phyloP scores from a whole-genome alignment of 92 coral and sea anemone species.

The Palythoa caribaeorum region DNA sequence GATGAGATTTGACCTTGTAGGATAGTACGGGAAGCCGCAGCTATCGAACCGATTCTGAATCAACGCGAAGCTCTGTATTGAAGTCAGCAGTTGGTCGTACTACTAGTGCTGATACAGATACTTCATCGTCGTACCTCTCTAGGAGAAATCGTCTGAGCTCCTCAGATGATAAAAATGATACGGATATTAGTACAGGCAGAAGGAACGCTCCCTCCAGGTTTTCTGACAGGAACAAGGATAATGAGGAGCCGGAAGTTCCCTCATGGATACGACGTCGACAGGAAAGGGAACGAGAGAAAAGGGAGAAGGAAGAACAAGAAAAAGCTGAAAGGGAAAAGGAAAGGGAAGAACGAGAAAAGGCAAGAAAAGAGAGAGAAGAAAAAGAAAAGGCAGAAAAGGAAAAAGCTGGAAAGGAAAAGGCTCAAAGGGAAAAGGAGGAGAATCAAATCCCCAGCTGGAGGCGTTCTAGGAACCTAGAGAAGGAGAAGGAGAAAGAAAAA shows the following conservation, averaged over 20 bases:
- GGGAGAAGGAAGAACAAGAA: constrained; percentile 62
- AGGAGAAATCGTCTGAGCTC: constrained; percentile 41
- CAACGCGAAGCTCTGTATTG: neutral
- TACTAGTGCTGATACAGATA: neutral
- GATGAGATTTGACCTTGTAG: neutral
- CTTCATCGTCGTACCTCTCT: constrained; percentile 19
- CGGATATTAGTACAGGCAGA: constrained; percentile 60
- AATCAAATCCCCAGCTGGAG: constrained; percentile 42
- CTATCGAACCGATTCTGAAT: constrained; percentile 17
- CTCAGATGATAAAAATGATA: constrained; percentile 65
- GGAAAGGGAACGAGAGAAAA: constrained; percentile 86
- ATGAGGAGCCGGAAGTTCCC: constrained; percentile 80
- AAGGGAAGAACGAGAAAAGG: constrained; percentile 66
- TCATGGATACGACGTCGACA: constrained; percentile 79
- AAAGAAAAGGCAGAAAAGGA: constrained; percentile 48
- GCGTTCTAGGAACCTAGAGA: constrained; percentile 49
- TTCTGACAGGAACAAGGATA: constrained; percentile 69
- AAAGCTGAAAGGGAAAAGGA: constrained; percentile 71
- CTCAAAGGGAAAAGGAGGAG: constrained; percentile 21
- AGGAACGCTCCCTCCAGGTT: neutral
- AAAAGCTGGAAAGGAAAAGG: constrained; percentile 40
- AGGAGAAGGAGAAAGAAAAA: constrained; percentile 66
- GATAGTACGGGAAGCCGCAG: constrained; percentile 34
- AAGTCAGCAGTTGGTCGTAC: constrained; percentile 10
- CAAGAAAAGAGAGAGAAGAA: constrained; percentile 59